Evolutionary conservation across 1,140 invertebrate genomes (phyloP).

Genomic region (Hypsibius dujardini): DNA sequence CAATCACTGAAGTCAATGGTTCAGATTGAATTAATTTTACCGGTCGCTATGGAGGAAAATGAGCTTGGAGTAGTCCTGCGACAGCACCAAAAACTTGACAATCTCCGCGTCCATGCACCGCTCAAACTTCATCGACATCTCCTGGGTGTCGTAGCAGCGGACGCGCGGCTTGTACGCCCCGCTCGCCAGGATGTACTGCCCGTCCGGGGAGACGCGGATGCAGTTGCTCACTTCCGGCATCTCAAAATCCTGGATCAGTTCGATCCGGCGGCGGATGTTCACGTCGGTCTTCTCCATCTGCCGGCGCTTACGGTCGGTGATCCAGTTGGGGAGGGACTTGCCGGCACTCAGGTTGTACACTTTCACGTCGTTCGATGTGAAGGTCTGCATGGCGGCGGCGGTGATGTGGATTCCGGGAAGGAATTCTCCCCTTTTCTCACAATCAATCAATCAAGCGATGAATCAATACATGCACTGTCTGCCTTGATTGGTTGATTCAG

Average conservation of each 20-base stretch:
- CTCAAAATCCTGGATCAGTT: constrained; percentile 96
- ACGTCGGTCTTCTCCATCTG: constrained; percentile 72
- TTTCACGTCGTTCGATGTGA: constrained; percentile 68
- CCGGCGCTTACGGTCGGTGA: constrained; percentile 69
- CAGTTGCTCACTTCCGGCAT: constrained; percentile 83
- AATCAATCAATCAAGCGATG: too few species aligned
- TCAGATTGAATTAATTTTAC: constrained; percentile 32
- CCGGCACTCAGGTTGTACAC: constrained; percentile 92
- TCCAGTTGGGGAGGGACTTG: constrained; percentile 92
- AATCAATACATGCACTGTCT: too few species aligned
- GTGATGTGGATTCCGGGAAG: neutral
- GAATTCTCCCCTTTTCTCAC: too few species aligned
- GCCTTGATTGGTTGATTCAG: too few species aligned
- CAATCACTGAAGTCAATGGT: too few species aligned
- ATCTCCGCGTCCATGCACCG: constrained; percentile 88
- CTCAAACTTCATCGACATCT: constrained; percentile 95
- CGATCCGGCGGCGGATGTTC: constrained; percentile 65
- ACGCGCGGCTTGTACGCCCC: constrained; percentile 85
- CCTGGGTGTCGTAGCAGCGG: constrained; percentile 85
- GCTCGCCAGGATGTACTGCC: constrained; percentile 73
- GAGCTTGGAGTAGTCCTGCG: constrained; percentile 39
- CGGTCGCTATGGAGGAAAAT: constrained; percentile 46
- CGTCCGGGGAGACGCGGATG: constrained; percentile 70
- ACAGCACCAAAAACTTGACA: constrained; percentile 43
- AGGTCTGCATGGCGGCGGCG: constrained; percentile 36